Evolutionary conservation across 1,140 invertebrate species (phyloP).

Genomic region (Drosophila saltans): DNA sequence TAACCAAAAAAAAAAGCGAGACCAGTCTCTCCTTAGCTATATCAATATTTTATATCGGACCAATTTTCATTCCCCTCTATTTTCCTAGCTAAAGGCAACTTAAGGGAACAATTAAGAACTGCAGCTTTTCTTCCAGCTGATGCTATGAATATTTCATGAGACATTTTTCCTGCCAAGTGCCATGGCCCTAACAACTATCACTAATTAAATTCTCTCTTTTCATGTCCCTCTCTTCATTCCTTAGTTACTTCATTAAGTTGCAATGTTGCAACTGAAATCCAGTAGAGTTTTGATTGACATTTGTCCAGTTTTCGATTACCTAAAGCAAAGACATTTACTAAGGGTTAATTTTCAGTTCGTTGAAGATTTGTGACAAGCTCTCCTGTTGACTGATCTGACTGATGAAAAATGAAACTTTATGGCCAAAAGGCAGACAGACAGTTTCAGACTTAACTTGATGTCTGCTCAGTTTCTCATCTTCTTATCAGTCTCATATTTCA

Average conservation of each 20-base stretch:
- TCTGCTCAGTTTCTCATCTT: constrained; percentile 23
- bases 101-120: constrained; percentile 45
- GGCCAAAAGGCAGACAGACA: constrained; percentile 4
- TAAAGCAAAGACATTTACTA: constrained; percentile 4
- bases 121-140: constrained; percentile 32
- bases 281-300: constrained; percentile 45
- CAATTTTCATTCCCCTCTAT: background rate
- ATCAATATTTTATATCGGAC: constrained; percentile 49
- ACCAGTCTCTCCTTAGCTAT: constrained; percentile 29
- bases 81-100: constrained; percentile 11
- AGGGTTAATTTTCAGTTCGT: constrained; percentile 37
- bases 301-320: constrained; percentile 45
- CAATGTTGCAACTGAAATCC: background rate
- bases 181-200: constrained; percentile 22
- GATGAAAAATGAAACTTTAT: constrained; percentile 56
- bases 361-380: constrained; percentile 24
- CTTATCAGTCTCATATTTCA: constrained; percentile 46
- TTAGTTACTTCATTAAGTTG: background rate
- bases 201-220: constrained; percentile 39
- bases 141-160: constrained; percentile 47
- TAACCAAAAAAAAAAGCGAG: constrained; percentile 45
- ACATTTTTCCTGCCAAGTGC: constrained; percentile 34
- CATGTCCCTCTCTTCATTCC: background rate
- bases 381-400: constrained; percentile 37
- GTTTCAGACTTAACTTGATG: constrained; percentile 7